Conservation (phyloP, 2,888 invertebrate genomes). For the Tetranychus truncatus region DNA sequence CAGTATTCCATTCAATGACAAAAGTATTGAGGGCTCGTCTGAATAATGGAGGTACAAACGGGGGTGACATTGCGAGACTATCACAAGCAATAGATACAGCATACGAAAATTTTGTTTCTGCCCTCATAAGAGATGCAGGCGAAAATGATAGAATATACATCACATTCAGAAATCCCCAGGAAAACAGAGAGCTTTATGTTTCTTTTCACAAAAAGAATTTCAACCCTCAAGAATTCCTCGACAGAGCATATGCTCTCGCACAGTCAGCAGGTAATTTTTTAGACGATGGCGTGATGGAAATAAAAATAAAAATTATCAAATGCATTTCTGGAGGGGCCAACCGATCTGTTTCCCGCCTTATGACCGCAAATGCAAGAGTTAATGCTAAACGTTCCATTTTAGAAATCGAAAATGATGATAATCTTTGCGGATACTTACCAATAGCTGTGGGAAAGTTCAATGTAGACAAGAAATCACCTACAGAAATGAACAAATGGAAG, state of each 20-base stretch:
- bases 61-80: too few species aligned
- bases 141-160: too few species aligned
- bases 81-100: too few species aligned
- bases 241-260: not conserved
- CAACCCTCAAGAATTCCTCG: not conserved
- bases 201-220: not conserved
- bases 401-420: not conserved
- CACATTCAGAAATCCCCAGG: too few species aligned
- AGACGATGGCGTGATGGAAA: not conserved
- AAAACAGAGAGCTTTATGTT: too few species aligned
- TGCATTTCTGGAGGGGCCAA: not conserved
- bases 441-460: not conserved
- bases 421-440: not conserved
- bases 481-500: not conserved
- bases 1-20: too few species aligned
- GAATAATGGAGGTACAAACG: too few species aligned
- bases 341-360: not conserved
- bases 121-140: too few species aligned
- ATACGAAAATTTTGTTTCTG: too few species aligned
- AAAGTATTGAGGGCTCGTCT: too few species aligned
- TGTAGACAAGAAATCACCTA: not conserved
- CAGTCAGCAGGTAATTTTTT: conserved; percentile 8
- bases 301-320: not conserved
- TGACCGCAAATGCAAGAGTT: not conserved
- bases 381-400: too few species aligned